Percentiles rank a stretch among this genome's conserved stretches.
phyloP scores from a whole-genome alignment of 2,888 invertebrate species.

The Hoplodrina blanda region DNA sequence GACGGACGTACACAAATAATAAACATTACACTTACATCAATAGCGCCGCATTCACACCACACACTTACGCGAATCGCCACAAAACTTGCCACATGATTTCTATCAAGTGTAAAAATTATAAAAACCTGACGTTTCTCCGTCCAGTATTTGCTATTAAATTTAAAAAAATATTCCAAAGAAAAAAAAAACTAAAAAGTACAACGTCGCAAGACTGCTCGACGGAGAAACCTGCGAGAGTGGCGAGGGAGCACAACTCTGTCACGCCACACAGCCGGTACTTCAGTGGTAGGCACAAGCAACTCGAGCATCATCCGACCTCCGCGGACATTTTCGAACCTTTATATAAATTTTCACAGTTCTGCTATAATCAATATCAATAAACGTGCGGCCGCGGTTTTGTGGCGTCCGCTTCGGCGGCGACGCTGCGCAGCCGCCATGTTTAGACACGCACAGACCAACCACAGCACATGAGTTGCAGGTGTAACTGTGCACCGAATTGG shows the following conservation, averaged over 20 bases:
- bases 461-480: constrained; percentile 45
- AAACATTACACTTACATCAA: constrained; percentile 85
- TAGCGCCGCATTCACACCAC: constrained; percentile 70
- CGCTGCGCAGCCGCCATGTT: constrained; percentile 70
- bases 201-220: constrained; percentile 79
- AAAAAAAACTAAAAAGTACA: constrained; percentile 55
- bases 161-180: constrained; percentile 65
- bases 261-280: constrained; percentile 47
- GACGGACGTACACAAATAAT: constrained; percentile 76
- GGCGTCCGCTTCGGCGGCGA: constrained; percentile 84
- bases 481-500: constrained; percentile 35
- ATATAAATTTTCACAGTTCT: constrained; percentile 84
- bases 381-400: constrained; percentile 86
- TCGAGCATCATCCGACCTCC: constrained; percentile 78
- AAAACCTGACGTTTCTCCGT: constrained; percentile 69
- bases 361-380: constrained; percentile 87
- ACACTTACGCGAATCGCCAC: constrained; percentile 67
- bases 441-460: constrained; percentile 58
- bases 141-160: constrained; percentile 81
- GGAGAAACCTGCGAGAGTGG: constrained; percentile 70
- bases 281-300: constrained; percentile 64
- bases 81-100: constrained; percentile 65
- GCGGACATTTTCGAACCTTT: constrained; percentile 89
- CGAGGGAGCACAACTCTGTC: constrained; percentile 64
- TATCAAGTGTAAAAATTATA: constrained; percentile 55